Evolutionary conservation across 2,888 invertebrate genomes (phyloP).

Genomic region (Dolomedes plantarius): DNA sequence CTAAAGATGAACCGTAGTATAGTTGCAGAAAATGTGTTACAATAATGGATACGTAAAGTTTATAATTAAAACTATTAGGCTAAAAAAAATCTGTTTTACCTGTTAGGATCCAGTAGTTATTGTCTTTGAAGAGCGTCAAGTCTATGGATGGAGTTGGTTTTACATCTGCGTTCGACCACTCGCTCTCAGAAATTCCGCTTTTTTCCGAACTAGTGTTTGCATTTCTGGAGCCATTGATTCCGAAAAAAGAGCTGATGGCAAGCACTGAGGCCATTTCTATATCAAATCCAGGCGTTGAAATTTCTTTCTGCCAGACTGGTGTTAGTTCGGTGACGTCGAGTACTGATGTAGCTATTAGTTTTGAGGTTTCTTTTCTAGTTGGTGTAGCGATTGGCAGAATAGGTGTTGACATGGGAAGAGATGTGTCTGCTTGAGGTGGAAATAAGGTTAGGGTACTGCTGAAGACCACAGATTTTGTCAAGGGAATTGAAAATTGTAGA

Average conservation of each 20-base stretch:
- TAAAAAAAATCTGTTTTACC: neutral
- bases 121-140: slow-evolving; percentile 43
- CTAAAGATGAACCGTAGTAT: too few relatives aligned
- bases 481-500: neutral
- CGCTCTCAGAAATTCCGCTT: neutral
- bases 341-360: neutral
- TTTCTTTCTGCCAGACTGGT: neutral
- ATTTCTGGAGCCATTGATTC: slow-evolving; percentile 28
- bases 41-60: too few relatives aligned
- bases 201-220: neutral
- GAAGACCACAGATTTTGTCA: too few relatives aligned
- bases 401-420: neutral
- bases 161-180: neutral
- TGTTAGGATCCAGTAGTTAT: slow-evolving; percentile 62
- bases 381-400: neutral
- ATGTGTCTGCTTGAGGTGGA: neutral
- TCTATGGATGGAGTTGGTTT: slow-evolving; percentile 10
- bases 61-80: too few relatives aligned
- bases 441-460: too few relatives aligned
- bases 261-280: slow-evolving; percentile 21
- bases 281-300: neutral
- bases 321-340: neutral
- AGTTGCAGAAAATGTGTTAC: too few relatives aligned
- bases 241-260: slow-evolving; percentile 32
- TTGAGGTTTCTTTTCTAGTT: neutral